A percentile compares a stretch with the other conserved stretches of the same genome.
Conservation (phyloP, 2,888 invertebrate species). For the Flexamia atlantica region DNA sequence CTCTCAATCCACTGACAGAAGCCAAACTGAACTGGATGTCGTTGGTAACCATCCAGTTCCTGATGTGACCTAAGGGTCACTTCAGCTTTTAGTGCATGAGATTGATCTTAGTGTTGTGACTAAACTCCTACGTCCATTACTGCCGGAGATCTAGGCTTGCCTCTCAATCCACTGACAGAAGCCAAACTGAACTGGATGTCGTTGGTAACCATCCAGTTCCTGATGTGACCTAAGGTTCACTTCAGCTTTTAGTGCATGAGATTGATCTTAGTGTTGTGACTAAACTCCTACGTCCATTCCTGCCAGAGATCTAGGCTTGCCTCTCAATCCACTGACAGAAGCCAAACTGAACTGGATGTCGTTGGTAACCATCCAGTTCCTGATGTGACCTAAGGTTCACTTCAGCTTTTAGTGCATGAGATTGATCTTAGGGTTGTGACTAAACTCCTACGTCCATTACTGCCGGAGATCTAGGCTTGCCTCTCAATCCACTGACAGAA, state of each 20-base stretch:
- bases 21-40: background rate
- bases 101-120: background rate
- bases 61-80: too few relatives aligned
- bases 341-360: slow-evolving; percentile 16
- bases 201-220: background rate
- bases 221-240: too few relatives aligned
- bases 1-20: background rate
- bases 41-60: background rate
- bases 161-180: background rate
- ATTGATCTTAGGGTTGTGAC: background rate
- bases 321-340: slow-evolving; percentile 2
- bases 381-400: too few relatives aligned
- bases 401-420: background rate
- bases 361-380: background rate
- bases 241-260: background rate
- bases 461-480: background rate
- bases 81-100: background rate
- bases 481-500: background rate
- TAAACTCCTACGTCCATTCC: background rate
- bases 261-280: background rate
- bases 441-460: slow-evolving; percentile 9
- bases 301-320: background rate
- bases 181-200: slow-evolving; percentile 16
- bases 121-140: slow-evolving; percentile 4
- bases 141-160: background rate